Conservation (phyloP, 2,797 vertebrate species). For the Phataginus tetradactyla region DNA sequence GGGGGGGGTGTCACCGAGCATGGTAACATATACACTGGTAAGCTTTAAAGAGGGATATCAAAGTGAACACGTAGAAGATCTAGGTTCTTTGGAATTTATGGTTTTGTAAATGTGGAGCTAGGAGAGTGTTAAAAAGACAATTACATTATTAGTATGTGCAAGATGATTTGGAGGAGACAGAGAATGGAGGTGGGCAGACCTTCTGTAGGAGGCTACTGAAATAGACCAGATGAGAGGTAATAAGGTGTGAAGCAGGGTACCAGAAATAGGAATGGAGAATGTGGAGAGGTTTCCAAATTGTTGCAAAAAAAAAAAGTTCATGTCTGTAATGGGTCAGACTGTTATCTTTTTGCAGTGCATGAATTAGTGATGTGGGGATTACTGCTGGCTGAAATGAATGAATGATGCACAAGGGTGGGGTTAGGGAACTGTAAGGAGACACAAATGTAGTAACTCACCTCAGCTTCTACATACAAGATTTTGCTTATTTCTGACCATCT, state of each 20-base stretch:
- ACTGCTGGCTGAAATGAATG: not conserved
- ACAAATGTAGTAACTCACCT: not conserved
- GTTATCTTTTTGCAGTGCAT: not conserved
- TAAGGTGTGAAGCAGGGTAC: not conserved
- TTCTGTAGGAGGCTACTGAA: not conserved
- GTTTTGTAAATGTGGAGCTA: not conserved
- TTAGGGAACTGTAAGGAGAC: slow-evolving; percentile 15
- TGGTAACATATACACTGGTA: accelerated
- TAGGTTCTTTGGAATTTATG: not conserved
- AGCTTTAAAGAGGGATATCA: not conserved
- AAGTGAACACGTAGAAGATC: not conserved
- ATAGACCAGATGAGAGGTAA: not conserved
- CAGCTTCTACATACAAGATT: not conserved
- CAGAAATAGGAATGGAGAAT: not conserved
- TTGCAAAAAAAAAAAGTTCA: not conserved
- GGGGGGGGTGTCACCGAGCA: not conserved
- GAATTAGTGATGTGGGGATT: slow-evolving; percentile 4
- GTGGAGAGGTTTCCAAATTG: not conserved
- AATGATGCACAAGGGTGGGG: not conserved
- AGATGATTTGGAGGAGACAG: not conserved
- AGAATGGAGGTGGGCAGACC: not conserved
- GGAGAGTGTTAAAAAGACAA: not conserved
- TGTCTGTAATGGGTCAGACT: not conserved
- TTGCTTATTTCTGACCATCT: slow-evolving; percentile 54
- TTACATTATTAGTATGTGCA: not conserved